Evolutionary conservation across 2,888 invertebrate species (phyloP).

Genomic region (Idaea dimidiata): DNA sequence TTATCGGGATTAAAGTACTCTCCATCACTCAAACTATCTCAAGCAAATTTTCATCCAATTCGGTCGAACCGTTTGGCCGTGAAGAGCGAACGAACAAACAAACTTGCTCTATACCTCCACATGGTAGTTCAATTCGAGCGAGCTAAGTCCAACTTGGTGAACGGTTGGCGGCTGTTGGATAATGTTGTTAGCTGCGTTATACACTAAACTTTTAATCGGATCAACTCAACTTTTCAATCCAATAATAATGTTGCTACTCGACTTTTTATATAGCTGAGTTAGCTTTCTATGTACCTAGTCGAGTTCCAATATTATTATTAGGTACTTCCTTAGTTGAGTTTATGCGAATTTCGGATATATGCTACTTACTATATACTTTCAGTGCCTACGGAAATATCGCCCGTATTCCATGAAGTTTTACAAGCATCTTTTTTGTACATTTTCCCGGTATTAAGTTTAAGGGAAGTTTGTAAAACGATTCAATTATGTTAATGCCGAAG

Average conservation of each 20-base stretch:
- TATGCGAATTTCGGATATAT: background rate
- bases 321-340: too few species aligned
- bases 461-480: too few species aligned
- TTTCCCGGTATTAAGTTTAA: background rate
- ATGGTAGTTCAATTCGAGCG: background rate
- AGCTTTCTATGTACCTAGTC: too few species aligned
- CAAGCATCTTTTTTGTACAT: background rate
- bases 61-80: too few species aligned
- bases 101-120: background rate
- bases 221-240: slow-evolving; percentile 51
- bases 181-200: slow-evolving; percentile 51
- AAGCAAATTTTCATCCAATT: too few species aligned
- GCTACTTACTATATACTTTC: too few species aligned
- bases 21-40: too few species aligned
- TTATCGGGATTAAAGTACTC: too few species aligned
- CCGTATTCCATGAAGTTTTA: background rate
- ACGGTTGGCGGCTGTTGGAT: slow-evolving; percentile 35
- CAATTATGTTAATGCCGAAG: too few species aligned
- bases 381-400: background rate
- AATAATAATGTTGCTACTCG: background rate
- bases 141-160: slow-evolving; percentile 37
- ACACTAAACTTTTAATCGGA: slow-evolving; percentile 66
- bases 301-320: too few species aligned
- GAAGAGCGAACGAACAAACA: too few species aligned
- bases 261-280: too few species aligned